phyloP scores from a whole-genome alignment of 2,797 vertebrate species.

The Sitta carolinensis region DNA sequence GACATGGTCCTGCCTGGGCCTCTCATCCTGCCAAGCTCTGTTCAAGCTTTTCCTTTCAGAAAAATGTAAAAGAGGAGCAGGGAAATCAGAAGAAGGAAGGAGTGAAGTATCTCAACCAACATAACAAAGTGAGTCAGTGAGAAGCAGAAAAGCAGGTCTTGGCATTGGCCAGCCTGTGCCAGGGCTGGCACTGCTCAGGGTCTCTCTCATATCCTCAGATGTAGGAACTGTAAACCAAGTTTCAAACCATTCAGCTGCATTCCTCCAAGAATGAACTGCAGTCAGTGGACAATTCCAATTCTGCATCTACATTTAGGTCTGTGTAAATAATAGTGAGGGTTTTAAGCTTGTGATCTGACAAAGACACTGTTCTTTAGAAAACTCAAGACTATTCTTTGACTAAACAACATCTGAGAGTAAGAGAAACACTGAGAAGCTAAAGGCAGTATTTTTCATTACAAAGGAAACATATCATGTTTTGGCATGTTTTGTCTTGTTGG shows the following conservation, averaged over 20 bases:
- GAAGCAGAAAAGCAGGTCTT: neutral
- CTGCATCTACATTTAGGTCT: neutral
- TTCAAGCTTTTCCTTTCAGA: neutral
- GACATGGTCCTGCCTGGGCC: accelerated
- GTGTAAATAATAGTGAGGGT: neutral
- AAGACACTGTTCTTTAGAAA: neutral
- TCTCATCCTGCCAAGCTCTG: neutral
- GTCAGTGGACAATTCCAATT: neutral
- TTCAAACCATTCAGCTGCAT: neutral
- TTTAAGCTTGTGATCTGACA: neutral
- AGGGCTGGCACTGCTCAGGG: neutral
- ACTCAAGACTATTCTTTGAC: neutral
- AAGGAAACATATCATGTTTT: neutral
- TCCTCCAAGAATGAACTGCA: neutral
- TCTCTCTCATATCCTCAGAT: neutral
- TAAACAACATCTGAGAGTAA: neutral
- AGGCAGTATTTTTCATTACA: neutral
- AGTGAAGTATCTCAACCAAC: neutral
- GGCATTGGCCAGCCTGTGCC: neutral
- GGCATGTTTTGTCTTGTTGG: neutral
- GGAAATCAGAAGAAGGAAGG: neutral
- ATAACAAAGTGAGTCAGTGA: neutral
- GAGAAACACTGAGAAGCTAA: neutral
- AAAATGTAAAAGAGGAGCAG: neutral
- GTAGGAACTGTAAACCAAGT: neutral